These are phyloP conservation scores for Tinamus guttatus DNA, from an alignment of 2,113 vertebrate species.

Conservation along the genomic window DNA sequence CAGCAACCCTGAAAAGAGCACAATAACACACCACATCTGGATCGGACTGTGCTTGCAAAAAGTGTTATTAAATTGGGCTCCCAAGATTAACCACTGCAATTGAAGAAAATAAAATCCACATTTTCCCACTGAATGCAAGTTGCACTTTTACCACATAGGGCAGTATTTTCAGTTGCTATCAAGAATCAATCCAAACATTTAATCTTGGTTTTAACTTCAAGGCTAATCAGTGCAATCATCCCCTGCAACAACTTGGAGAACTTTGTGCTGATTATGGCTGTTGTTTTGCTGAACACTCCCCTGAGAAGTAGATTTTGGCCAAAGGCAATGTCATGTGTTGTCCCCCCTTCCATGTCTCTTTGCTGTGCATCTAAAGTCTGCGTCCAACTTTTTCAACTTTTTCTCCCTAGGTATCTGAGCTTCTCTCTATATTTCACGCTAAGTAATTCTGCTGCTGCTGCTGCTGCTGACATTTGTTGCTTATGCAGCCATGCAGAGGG, in stretches of 20 bases:
- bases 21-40: constrained; percentile 41
- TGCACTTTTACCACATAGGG: constrained; percentile 57
- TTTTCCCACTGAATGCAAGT: constrained; percentile 34
- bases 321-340: constrained; percentile 2
- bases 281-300: constrained; percentile 43
- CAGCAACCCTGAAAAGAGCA: neutral
- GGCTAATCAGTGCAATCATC: constrained; percentile 22
- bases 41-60: constrained; percentile 44
- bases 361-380: constrained; percentile 20
- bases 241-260: neutral
- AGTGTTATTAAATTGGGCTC: constrained; percentile 45
- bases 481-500: neutral
- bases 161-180: neutral
- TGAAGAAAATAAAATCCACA: constrained; percentile 59
- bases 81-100: constrained; percentile 30
- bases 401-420: constrained; percentile 18
- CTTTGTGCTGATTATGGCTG: neutral
- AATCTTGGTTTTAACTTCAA: constrained; percentile 26
- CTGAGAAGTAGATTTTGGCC: constrained; percentile 48
- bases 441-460: constrained; percentile 2
- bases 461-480: neutral
- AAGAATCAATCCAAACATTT: constrained; percentile 42
- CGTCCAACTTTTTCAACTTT: neutral
- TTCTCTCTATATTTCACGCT: neutral
- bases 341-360: neutral